Evolutionary conservation across 2,113 vertebrate genomes (phyloP), one percentile per base, ranked within the genome.

Genomic region (Sarotherodon lohbergeri): DNA sequence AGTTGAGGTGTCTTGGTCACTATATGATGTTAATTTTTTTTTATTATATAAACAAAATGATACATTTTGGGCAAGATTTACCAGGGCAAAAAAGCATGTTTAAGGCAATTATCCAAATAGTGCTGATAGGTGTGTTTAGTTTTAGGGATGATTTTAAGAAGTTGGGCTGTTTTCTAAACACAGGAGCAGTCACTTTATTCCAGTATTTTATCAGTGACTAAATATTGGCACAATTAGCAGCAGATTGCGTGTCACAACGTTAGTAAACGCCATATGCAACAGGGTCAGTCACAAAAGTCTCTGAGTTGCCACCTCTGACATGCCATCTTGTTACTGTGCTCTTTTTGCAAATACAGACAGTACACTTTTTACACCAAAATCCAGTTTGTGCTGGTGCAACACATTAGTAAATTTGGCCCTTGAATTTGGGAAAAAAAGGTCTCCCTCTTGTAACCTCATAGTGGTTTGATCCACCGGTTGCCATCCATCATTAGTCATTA

Each of bases 1-100:
- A 34, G 3, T 61, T 12, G 17, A 39, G 0, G n/a, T 22, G 11
- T 71, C 63, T 0, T 12, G 63, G 34, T 71, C 36, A 41, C 36
- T 36, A 66, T 63, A 1, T 63, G 32, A 63, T n/a, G 61, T 66
- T 12, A 2, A 0, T 0, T 56, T 14, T 56, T 50, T 52, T 4
- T 0, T 0, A 14, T 61, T 61, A 34, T 10, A 34, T 61, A 19
- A 61, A 34, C 1, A 61, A 61, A 61, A 61, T 17, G 3, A 19
- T 41, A 68, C 66, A 43, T 3, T 43, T 43, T 22, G 4, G 17
- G 0, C 4, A 36, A 68, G 19, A 39, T 39, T 68, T 39, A 39
- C 63, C 19, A 48, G 39, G 17, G 6, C 1, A 63, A 63, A 63
- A 36, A 12, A 63, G 3, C 61, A 66, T 66, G 10, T 66, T 66